Percentiles rank a stretch among this genome's conserved stretches.
phyloP scores from a whole-genome alignment of 1,140 invertebrate genomes.

The Brachionus plicatilis region DNA sequence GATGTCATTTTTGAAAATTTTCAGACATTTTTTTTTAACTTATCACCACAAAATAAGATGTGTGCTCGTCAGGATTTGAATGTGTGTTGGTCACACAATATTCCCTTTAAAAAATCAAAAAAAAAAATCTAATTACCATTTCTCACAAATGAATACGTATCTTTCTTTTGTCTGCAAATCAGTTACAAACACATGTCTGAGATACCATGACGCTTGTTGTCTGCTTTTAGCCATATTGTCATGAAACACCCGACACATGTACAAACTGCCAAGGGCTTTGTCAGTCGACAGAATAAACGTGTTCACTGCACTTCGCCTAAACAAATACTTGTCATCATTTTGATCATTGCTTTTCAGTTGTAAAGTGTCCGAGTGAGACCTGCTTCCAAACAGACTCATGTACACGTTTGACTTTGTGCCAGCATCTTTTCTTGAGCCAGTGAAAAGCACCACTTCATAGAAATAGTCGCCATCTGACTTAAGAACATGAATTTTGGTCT shows the following conservation, averaged over 20 bases:
- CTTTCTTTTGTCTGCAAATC: conserved; percentile 61
- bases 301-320: conserved; percentile 53
- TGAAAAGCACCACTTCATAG: conserved; percentile 59
- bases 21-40: no score
- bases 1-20: no score
- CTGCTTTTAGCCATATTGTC: conserved; percentile 59
- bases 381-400: conserved; percentile 33
- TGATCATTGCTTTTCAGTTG: conserved; percentile 28
- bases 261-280: conserved; percentile 58
- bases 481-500: conserved; percentile 50
- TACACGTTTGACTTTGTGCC: conserved; percentile 42
- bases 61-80: no score
- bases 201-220: conserved; percentile 59
- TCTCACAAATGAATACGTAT: conserved; percentile 55
- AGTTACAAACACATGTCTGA: conserved; percentile 57
- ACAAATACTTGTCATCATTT: conserved; percentile 43
- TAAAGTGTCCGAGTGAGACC: background rate
- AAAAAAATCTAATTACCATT: conserved; percentile 44
- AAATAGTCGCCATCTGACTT: conserved; percentile 59
- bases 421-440: conserved; percentile 57
- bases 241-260: conserved; percentile 60
- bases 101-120: no score
- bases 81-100: no score
- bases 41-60: no score
- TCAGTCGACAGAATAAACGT: conserved; percentile 59